These are phyloP conservation scores for Drosophila kohkoa DNA, from an alignment of 1,140 invertebrate genomes.

Conservation along the genomic window DNA sequence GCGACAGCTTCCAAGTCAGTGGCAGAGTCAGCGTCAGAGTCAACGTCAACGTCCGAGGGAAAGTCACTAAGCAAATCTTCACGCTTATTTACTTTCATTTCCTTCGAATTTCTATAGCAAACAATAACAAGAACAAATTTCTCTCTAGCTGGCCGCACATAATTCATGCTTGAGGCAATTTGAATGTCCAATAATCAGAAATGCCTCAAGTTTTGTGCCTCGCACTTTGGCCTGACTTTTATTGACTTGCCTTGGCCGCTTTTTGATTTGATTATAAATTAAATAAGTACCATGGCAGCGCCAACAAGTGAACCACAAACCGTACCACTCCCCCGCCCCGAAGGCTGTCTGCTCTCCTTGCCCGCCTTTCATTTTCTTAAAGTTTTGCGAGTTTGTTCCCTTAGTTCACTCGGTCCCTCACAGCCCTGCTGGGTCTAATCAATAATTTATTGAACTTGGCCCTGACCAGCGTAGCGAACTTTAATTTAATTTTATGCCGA, in stretches of 20 bases:
- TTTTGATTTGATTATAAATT: conserved; percentile 79
- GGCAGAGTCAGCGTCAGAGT: background rate
- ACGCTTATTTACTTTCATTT: conserved; percentile 80
- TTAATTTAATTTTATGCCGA: conserved; percentile 60
- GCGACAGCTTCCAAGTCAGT: background rate
- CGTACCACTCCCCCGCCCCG: conserved; percentile 26
- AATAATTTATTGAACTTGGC: conserved; percentile 66
- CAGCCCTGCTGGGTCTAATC: conserved; percentile 41
- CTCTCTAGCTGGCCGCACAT: conserved; percentile 59
- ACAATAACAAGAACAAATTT: conserved; percentile 47
- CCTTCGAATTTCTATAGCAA: conserved; percentile 62
- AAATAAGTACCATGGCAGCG: conserved; percentile 61
- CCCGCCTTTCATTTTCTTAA: conserved; percentile 40
- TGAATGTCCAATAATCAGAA: conserved; percentile 79
- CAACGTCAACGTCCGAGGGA: conserved; percentile 14
- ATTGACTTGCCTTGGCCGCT: conserved; percentile 63
- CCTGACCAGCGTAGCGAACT: conserved; percentile 34
- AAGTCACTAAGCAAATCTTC: conserved; percentile 75
- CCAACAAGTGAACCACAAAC: conserved; percentile 37
- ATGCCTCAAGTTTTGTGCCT: conserved; percentile 67
- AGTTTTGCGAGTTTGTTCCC: conserved; percentile 32
- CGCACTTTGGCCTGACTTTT: conserved; percentile 64
- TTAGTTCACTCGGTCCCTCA: background rate
- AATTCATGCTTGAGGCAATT: conserved; percentile 81
- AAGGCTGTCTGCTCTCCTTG: conserved; percentile 34